Evolutionary conservation across 2,797 vertebrate genomes (phyloP).

Genomic region (Etheostoma nigrum): DNA sequence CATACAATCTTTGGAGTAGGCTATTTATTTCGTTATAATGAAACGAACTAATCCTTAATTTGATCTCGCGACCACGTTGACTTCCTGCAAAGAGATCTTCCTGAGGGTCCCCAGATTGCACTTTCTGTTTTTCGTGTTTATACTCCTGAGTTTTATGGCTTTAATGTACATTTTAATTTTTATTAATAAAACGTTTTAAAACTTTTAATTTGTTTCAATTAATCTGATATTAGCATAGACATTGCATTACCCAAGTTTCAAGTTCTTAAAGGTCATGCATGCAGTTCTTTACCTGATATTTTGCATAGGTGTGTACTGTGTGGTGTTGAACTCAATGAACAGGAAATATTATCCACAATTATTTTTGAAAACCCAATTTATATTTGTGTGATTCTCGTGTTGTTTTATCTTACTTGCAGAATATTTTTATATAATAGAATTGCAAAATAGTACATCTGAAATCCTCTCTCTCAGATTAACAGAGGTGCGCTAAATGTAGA

Average conservation of each 20-base stretch:
- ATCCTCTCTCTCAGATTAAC: too few relatives aligned
- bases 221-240: not conserved
- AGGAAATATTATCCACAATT: not conserved
- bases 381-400: too few relatives aligned
- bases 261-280: not conserved
- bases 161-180: not conserved
- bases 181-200: too few relatives aligned
- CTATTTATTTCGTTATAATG: not conserved
- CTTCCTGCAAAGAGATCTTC: not conserved
- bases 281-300: not conserved
- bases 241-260: not conserved
- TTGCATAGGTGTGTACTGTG: not conserved
- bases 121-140: not conserved
- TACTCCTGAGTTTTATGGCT: not conserved
- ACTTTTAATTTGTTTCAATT: too few relatives aligned
- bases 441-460: too few relatives aligned
- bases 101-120: not conserved
- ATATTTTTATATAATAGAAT: too few relatives aligned
- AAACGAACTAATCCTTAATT: constrained; percentile 13
- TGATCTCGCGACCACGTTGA: not conserved
- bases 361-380: too few relatives aligned
- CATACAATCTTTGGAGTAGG: constrained; percentile 1
- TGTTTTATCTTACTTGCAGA: too few relatives aligned
- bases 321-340: not conserved
- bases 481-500: too few relatives aligned